These are phyloP conservation scores for Drosophila funebris DNA, from an alignment of 1,140 invertebrate species.

Conservation along the genomic window DNA sequence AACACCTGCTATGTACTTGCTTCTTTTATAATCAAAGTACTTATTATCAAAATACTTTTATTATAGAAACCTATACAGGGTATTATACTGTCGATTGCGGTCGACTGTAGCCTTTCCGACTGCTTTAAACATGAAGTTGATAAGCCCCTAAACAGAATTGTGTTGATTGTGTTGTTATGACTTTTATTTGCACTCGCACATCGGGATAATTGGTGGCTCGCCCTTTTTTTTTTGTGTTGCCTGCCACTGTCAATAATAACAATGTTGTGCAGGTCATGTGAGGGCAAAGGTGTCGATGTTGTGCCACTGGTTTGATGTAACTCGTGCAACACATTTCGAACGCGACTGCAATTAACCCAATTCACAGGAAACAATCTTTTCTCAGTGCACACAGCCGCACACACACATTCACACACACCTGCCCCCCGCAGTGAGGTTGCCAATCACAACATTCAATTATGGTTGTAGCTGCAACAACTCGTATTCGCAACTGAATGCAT, in stretches of 20 bases:
- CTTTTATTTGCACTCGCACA: background rate
- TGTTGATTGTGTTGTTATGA: background rate
- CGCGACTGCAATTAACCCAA: slow-evolving; percentile 67
- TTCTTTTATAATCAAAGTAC: too few relatives aligned
- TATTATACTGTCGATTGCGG: too few relatives aligned
- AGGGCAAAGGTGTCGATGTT: slow-evolving; percentile 56
- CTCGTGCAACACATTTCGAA: slow-evolving; percentile 17
- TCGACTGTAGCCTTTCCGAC: too few relatives aligned
- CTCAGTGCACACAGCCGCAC: background rate
- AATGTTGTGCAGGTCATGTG: slow-evolving; percentile 63
- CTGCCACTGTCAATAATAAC: slow-evolving; percentile 45
- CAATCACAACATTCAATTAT: slow-evolving; percentile 77
- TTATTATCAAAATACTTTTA: too few relatives aligned
- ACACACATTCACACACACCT: background rate
- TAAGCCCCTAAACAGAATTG: background rate
- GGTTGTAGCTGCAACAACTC: slow-evolving; percentile 42
- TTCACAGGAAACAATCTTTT: slow-evolving; percentile 34
- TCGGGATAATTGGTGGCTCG: background rate
- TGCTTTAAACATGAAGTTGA: too few relatives aligned
- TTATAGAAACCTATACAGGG: too few relatives aligned
- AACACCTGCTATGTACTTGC: too few relatives aligned
- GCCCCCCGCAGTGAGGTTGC: background rate
- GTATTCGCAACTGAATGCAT: slow-evolving; percentile 45
- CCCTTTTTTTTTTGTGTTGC: too few relatives aligned
- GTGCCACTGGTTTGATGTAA: slow-evolving; percentile 29